Evolutionary conservation across 2,888 invertebrate species (phyloP), one percentile per base, ranked within the genome.

Genomic region (Lobophora halterata): DNA sequence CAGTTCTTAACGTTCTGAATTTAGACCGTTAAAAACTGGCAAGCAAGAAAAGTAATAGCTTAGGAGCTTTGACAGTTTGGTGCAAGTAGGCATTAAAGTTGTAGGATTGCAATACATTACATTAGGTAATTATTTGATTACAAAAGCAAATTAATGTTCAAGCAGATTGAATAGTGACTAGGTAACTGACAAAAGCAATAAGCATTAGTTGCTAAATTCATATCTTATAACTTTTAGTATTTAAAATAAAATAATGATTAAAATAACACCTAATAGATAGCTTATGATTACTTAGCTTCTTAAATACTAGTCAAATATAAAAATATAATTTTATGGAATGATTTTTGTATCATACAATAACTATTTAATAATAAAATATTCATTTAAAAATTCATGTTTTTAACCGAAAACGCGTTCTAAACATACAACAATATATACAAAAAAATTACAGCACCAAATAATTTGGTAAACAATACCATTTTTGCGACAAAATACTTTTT

Each of bases 241-340:
- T n/a, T n/a, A n/a, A n/a, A n/a, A 5, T 14, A 10, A 11, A 27
- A 18, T 16, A n/a, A 19, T 29, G 17, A 26, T n/a, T 10, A 14
- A 20, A 12, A 13, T 17, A 16, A 29, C 6, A 16, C 27, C 32
- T 29, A 13, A 20, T 36, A 27, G 6, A 6, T n/a, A 12, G 14
- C 9, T 9, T 19, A 26, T 13, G 8, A n/a, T 26, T 12, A 19
- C 7, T 13, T 10, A 26, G n/a, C 14, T 9, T 7, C 31, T 36
- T 35, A 31, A 3, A 21, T n/a, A 4, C 37, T 43, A 37, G 13
- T 33, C 33, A 38, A 37, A 43, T 43, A 43, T 36, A 43, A 39
- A 39, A 45, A 45, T 39, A 39, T 36, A n/a, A n/a, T n/a, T n/a
- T n/a, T n/a, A 40, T 17, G 39, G 44, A 45, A 45, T 36, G 39